These are phyloP conservation scores for Chamaea fasciata DNA, from an alignment of 2,113 vertebrate species.

Conservation along the genomic window DNA sequence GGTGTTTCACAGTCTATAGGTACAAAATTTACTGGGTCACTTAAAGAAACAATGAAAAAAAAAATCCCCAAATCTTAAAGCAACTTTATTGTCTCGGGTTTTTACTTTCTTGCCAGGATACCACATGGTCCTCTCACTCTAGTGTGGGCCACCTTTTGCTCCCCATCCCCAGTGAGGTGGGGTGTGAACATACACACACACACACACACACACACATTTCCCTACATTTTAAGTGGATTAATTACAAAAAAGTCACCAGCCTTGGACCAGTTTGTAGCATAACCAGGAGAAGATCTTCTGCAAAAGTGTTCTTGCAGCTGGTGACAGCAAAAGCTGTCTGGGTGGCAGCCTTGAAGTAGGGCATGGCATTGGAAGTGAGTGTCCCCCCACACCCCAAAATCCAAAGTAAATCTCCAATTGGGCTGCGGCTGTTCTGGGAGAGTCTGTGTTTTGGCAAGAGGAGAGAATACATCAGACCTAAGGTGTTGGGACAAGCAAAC, in stretches of 20 bases:
- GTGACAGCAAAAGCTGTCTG: background rate
- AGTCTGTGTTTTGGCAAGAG: background rate
- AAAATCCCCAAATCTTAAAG: background rate
- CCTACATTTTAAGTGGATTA: background rate
- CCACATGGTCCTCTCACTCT: background rate
- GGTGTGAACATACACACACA: background rate
- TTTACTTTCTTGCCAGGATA: background rate
- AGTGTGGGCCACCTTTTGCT: background rate
- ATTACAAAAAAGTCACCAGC: background rate
- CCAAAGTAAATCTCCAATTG: background rate
- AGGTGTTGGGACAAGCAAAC: background rate
- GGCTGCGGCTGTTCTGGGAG: background rate
- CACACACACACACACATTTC: background rate
- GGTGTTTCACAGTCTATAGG: background rate
- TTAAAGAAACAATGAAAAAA: background rate
- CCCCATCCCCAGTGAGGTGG: background rate
- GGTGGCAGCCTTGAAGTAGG: background rate
- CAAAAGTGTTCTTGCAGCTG: background rate
- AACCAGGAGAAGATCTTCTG: background rate
- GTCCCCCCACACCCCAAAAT: background rate
- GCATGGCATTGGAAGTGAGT: background rate
- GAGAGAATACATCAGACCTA: rapidly evolving
- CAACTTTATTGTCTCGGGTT: background rate
- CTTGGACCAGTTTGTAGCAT: background rate
- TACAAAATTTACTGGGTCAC: background rate